Conservation (phyloP, 2,797 vertebrate species). For the Girardinus metallicus region DNA sequence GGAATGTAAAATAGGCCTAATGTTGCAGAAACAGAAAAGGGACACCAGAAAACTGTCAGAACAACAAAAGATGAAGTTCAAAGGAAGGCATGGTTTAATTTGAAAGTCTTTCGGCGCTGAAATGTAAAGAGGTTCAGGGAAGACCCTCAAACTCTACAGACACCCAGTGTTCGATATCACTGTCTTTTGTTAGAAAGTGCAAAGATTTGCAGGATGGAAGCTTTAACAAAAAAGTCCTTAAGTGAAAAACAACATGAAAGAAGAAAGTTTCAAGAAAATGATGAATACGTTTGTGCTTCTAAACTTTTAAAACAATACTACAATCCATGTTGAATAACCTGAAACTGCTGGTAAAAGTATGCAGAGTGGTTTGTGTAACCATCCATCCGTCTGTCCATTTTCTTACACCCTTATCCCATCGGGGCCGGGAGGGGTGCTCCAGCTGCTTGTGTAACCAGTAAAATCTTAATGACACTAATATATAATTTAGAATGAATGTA, state of each 20-base stretch:
- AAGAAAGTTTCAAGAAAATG: background rate
- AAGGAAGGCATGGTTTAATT: background rate
- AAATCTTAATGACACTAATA: slow-evolving; percentile 5
- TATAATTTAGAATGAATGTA: slow-evolving; percentile 5
- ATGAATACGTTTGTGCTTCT: background rate
- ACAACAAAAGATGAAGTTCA: slow-evolving; percentile 4
- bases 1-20: background rate
- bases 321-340: background rate
- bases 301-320: background rate
- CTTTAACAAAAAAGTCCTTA: background rate
- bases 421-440: too few relatives aligned
- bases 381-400: background rate
- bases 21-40: background rate
- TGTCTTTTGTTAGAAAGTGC: background rate
- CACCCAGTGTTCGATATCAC: background rate
- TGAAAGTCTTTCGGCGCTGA: background rate
- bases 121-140: background rate
- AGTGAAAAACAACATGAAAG: background rate
- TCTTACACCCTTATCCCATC: too few relatives aligned
- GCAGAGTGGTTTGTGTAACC: background rate
- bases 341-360: background rate
- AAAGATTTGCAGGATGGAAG: background rate
- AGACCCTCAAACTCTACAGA: background rate
- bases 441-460: background rate
- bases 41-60: background rate